These are phyloP conservation scores for Lampropteryx suffumata DNA, from an alignment of 2,888 invertebrate genomes.

Conservation along the genomic window DNA sequence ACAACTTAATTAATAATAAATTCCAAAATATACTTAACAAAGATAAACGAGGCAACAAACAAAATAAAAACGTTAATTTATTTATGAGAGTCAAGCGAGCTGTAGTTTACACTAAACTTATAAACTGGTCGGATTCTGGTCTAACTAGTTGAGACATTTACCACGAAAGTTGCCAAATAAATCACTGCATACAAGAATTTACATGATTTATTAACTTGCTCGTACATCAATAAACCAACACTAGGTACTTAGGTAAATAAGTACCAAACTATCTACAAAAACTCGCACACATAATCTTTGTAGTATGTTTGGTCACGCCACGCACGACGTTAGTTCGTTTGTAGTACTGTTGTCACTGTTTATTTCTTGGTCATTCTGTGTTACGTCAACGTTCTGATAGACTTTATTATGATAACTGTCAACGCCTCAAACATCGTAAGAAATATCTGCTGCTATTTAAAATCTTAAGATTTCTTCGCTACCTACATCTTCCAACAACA, in stretches of 20 bases:
- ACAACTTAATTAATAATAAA: too few species aligned
- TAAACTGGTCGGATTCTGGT: constrained; percentile 11
- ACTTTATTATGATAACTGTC: too few species aligned
- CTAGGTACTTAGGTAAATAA: neutral
- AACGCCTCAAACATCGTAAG: too few species aligned
- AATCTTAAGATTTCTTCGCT: constrained; percentile 1
- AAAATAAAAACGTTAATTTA: constrained; percentile 9
- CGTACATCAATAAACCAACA: neutral
- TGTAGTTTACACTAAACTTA: constrained; percentile 3
- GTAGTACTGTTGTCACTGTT: too few species aligned
- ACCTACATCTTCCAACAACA: constrained; percentile 17
- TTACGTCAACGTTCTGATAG: too few species aligned
- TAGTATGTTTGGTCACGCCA: too few species aligned
- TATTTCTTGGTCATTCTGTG: too few species aligned
- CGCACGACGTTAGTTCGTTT: too few species aligned
- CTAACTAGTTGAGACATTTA: constrained; percentile 22
- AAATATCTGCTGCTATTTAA: too few species aligned
- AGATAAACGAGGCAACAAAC: neutral
- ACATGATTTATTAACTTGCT: constrained; percentile 16
- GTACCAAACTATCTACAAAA: too few species aligned
- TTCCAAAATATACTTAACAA: neutral
- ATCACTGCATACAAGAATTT: constrained; percentile 17
- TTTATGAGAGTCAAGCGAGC: constrained; percentile 7
- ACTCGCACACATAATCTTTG: too few species aligned
- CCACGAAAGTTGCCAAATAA: constrained; percentile 21